phyloP scores from a whole-genome alignment of 92 coral and sea anemone species.

The Hydrozoanthus gracilis region DNA sequence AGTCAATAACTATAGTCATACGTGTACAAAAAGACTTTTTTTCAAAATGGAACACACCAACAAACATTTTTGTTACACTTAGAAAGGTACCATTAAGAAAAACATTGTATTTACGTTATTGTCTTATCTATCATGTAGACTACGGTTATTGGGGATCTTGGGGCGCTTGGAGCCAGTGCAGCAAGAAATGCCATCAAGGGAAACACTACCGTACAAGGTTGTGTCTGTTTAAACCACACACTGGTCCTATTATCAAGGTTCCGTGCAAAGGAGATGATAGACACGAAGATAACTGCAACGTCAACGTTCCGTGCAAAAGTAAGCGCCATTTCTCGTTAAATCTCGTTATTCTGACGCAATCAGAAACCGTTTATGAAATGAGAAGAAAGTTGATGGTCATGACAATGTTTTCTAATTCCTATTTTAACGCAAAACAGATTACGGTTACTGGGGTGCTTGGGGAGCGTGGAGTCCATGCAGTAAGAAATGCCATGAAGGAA shows the following conservation, averaged over 20 bases:
- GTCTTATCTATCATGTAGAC: not conserved
- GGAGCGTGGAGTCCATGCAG: conserved; percentile 36
- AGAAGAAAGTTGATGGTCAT: too few species aligned
- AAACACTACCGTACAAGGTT: not conserved
- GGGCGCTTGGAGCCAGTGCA: conserved; percentile 42
- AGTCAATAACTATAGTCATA: not conserved
- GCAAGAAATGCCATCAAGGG: conserved; percentile 42
- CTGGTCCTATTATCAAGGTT: conserved; percentile 1
- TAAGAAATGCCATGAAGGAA: conserved; percentile 40
- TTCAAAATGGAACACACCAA: too few species aligned
- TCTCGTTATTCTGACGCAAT: too few species aligned
- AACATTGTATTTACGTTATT: too few species aligned
- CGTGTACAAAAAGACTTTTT: too few species aligned
- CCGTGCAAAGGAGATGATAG: conserved; percentile 20
- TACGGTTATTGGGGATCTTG: conserved; percentile 42
- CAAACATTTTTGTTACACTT: too few species aligned
- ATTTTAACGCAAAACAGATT: not conserved
- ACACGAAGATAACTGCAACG: conserved; percentile 6
- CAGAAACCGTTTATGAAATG: not conserved
- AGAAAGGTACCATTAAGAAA: too few species aligned
- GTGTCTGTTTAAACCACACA: not conserved
- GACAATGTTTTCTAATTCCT: not conserved
- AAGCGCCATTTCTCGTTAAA: not conserved
- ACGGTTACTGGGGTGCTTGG: conserved; percentile 39
- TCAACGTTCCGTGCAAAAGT: conserved; percentile 14